Base-by-base conservation (phyloP, 2,888 invertebrate species). In the Eubasilissa splendida region DNA sequence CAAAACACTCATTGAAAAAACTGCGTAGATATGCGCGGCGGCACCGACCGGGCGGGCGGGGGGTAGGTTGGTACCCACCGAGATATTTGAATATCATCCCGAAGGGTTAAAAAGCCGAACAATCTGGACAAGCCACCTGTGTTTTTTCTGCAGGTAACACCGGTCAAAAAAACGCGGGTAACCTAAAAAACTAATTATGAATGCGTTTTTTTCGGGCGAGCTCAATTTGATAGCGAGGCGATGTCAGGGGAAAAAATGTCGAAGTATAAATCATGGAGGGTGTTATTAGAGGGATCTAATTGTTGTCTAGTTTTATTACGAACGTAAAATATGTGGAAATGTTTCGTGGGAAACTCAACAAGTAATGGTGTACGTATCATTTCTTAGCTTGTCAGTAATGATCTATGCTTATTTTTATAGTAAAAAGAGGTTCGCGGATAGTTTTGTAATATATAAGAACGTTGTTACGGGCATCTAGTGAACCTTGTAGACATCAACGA, bases 131-230 rank as follows among this genome's bases (percentile, higher is more conserved):
- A 71, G 60, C 75, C 79, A 79, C 79, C 79, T 79, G 79, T 79
- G 56, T 66, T 83, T 81, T 81, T 81, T 79, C 60, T 54, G 68
- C 79, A 80, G 68, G 80, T 76, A 80, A 76, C 68, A 77, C 63
- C 73, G 79, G 79, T 82, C 76, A 79, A 82, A 83, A 80, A 63
- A 80, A 79, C 80, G 70, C 54, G 60, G 60, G 76, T 31, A 56
- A 22, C 73, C 60, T 63, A 83, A 83, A 82, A 83, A 83, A 83
- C 77, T 82, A 82, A 82, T 82, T 79, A 83, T 81, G 83, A 83
- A 83, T 83, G 66, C 52, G 60, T 42, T 70, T 76, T 76, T 79
- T 75, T 75, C 56, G 76, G 76, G 53, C 76, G 76, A 14, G 74
- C 65, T 76, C 76, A 65, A 76, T 65, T 76, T 65, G 65, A 76